Conservation (phyloP, 1,140 invertebrate species). For the Nomia melanderi region DNA sequence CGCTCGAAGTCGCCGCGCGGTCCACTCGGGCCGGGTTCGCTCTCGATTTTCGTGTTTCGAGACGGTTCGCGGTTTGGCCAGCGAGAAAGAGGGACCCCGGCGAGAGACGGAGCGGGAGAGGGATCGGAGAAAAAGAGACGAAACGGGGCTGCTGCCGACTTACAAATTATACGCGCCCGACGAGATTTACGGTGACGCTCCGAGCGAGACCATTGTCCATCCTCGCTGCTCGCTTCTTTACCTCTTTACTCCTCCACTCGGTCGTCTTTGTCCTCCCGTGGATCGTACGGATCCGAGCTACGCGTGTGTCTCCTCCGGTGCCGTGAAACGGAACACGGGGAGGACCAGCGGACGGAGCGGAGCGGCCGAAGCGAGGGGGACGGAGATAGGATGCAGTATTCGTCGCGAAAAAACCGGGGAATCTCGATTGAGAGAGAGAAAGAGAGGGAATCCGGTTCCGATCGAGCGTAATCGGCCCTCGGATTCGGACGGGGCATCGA, state of each 20-base stretch:
- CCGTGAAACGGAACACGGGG: slow-evolving; percentile 30
- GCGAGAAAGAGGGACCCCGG: slow-evolving; percentile 34
- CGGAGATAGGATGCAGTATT: slow-evolving; percentile 42
- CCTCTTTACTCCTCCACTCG: slow-evolving; percentile 71
- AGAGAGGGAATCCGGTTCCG: slow-evolving; percentile 63
- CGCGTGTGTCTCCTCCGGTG: slow-evolving; percentile 36
- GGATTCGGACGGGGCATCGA: slow-evolving; percentile 24
- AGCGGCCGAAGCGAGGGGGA: slow-evolving; percentile 30
- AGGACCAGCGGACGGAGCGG: neutral
- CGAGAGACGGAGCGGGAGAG: slow-evolving; percentile 11
- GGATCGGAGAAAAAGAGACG: slow-evolving; percentile 51
- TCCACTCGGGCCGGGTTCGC: neutral
- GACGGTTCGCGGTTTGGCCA: slow-evolving; percentile 4
- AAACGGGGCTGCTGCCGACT: slow-evolving; percentile 76
- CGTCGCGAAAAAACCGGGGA: slow-evolving; percentile 63
- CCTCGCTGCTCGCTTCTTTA: slow-evolving; percentile 79
- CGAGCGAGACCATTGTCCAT: slow-evolving; percentile 81
- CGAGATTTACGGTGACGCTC: slow-evolving; percentile 81
- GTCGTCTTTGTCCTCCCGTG: slow-evolving; percentile 59
- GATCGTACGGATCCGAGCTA: slow-evolving; percentile 31
- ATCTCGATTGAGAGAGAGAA: slow-evolving; percentile 59
- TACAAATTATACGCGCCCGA: slow-evolving; percentile 81
- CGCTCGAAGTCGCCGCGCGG: slow-evolving; percentile 12
- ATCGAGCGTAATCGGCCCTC: slow-evolving; percentile 62
- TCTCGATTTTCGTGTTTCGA: slow-evolving; percentile 34